Conservation (phyloP, 2,888 invertebrate genomes). For the Himalopsyche anomala region DNA sequence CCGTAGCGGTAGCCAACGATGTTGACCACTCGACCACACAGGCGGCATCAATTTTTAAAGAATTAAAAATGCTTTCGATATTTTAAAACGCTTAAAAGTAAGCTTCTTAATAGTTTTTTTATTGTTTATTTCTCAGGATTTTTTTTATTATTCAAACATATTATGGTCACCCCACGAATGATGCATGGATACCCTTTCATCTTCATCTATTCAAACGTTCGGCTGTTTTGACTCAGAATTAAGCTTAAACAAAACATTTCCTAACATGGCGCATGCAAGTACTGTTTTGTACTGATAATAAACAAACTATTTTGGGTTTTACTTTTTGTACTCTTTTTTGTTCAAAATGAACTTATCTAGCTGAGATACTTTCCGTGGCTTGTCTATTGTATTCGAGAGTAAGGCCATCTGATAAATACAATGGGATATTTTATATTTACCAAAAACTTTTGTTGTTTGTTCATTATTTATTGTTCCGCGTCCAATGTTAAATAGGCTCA, state of each 20-base stretch:
- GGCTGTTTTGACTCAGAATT: constrained; percentile 50
- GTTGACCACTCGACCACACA: too few relatives aligned
- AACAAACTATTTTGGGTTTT: constrained; percentile 48
- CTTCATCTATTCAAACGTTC: constrained; percentile 28
- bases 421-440: not conserved
- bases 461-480: not conserved
- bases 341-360: not conserved
- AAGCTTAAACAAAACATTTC: constrained; percentile 57
- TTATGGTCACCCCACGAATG: not conserved
- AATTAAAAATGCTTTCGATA: too few relatives aligned
- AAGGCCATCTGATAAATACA: not conserved
- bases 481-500: not conserved
- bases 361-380: too few relatives aligned
- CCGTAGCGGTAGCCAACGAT: too few relatives aligned
- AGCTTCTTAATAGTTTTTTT: too few relatives aligned
- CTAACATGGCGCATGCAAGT: constrained; percentile 44
- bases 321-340: constrained; percentile 9
- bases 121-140: too few relatives aligned
- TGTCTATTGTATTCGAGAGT: not conserved
- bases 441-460: not conserved
- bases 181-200: constrained; percentile 45
- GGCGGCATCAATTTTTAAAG: too few relatives aligned
- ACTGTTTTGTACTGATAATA: constrained; percentile 52
- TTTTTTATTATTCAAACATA: not conserved
- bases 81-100: too few relatives aligned